A percentile compares a stretch with the other conserved stretches of the same genome.
Conservation (phyloP, 2,888 invertebrate genomes). For the Himalopsyche anomala region DNA sequence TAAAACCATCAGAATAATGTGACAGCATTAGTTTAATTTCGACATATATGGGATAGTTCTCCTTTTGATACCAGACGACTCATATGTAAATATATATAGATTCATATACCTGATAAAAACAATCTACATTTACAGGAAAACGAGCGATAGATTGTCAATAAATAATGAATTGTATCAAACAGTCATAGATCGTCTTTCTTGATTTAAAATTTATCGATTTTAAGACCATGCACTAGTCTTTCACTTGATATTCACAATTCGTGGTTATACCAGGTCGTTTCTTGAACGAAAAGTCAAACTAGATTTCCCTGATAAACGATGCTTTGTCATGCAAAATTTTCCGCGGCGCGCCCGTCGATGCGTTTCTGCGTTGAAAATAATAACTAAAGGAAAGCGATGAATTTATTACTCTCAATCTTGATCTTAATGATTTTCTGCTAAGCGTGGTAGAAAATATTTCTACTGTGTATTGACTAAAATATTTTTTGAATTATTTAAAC, state of each 20-base stretch:
- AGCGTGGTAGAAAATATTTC: too few relatives aligned
- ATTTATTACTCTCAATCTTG: neutral
- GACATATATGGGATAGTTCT: too few relatives aligned
- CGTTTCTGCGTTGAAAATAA: neutral
- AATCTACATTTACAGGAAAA: too few relatives aligned
- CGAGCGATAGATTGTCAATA: too few relatives aligned
- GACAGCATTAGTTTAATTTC: too few relatives aligned
- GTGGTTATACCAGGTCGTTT: conserved; percentile 23
- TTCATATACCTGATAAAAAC: too few relatives aligned
- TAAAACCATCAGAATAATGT: too few relatives aligned
- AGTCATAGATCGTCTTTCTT: neutral
- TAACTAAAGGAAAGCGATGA: neutral
- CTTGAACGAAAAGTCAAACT: conserved; percentile 1
- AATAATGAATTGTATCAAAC: neutral
- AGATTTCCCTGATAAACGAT: conserved; percentile 31
- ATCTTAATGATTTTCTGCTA: too few relatives aligned
- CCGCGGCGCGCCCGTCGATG: neutral
- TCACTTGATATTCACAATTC: conserved; percentile 2
- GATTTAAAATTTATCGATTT: neutral
- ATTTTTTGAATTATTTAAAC: too few relatives aligned
- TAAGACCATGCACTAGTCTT: neutral
- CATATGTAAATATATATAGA: too few relatives aligned
- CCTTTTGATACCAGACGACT: too few relatives aligned
- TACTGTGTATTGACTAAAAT: too few relatives aligned
- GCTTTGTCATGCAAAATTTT: conserved; percentile 41